phyloP scores from a whole-genome alignment of 2,797 vertebrate species.

The Clamator glandarius region DNA sequence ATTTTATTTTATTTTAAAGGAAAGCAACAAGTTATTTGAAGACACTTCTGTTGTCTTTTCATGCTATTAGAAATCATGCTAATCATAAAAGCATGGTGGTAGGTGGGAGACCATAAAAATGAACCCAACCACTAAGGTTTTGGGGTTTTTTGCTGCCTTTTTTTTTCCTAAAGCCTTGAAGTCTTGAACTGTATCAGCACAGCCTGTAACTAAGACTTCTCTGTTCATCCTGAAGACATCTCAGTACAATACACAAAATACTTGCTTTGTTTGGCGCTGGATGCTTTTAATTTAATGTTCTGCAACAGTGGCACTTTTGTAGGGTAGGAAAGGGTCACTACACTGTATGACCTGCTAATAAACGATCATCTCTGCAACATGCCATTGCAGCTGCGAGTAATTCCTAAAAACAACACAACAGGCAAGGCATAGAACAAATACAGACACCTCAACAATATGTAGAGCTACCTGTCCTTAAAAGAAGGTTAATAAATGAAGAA shows the following conservation, averaged over 20 bases:
- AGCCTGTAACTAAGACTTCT: conserved; percentile 22
- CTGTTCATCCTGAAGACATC: conserved; percentile 40
- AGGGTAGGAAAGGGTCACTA: background rate
- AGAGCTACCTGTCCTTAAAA: background rate
- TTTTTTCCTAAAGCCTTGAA: background rate
- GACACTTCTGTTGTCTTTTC: background rate
- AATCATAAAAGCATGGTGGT: background rate
- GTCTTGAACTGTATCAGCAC: background rate
- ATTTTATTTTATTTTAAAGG: background rate
- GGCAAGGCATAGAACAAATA: background rate
- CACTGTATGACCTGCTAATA: background rate
- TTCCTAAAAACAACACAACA: background rate
- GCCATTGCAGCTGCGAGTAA: conserved; percentile 15
- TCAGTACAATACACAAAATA: conserved; percentile 48
- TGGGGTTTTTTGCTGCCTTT: accelerated
- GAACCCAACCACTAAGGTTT: background rate
- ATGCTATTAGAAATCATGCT: background rate
- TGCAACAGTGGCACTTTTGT: conserved; percentile 51
- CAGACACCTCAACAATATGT: background rate
- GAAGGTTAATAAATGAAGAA: background rate
- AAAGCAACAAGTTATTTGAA: background rate
- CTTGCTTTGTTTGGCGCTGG: conserved; percentile 49
- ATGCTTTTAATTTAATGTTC: conserved; percentile 28
- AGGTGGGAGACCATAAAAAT: background rate
- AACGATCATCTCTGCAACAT: background rate